Conservation (phyloP, 2,113 vertebrate species). For the Pteruthius melanotis region DNA sequence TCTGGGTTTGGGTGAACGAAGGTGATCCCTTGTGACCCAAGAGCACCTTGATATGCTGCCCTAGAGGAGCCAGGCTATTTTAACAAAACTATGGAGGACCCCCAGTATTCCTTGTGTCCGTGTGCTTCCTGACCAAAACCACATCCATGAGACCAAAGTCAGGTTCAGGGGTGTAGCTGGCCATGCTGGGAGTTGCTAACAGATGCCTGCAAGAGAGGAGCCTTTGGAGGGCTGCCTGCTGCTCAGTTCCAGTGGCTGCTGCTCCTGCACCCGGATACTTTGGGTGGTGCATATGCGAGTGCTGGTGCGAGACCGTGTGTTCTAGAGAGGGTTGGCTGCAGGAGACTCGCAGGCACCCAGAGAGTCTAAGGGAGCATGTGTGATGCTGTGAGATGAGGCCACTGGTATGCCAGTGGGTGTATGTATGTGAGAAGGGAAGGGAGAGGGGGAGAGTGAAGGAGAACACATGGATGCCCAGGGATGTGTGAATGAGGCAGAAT, state of each 20-base stretch:
- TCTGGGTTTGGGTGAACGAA: background rate
- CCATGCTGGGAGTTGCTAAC: background rate
- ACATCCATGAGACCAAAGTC: background rate
- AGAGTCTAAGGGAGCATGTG: background rate
- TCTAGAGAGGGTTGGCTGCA: background rate
- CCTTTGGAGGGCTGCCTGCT: background rate
- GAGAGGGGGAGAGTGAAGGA: conserved; percentile 52
- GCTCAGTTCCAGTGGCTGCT: background rate
- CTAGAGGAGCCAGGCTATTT: background rate
- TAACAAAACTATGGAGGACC: background rate
- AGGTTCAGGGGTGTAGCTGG: background rate
- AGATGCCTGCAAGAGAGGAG: background rate
- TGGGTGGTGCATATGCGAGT: accelerated
- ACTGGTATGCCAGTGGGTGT: background rate
- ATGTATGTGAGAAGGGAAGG: conserved; percentile 16
- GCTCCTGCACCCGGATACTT: accelerated
- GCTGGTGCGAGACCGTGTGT: background rate
- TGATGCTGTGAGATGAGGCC: conserved; percentile 41
- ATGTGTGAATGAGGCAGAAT: conserved; percentile 47
- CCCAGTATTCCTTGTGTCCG: background rate
- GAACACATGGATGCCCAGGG: conserved; percentile 53
- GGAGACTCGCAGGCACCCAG: background rate
- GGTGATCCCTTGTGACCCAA: background rate
- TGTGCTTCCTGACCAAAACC: background rate
- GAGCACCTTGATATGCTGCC: background rate